phyloP scores from a whole-genome alignment of 2,797 vertebrate species.

The Myripristis jacobus region DNA sequence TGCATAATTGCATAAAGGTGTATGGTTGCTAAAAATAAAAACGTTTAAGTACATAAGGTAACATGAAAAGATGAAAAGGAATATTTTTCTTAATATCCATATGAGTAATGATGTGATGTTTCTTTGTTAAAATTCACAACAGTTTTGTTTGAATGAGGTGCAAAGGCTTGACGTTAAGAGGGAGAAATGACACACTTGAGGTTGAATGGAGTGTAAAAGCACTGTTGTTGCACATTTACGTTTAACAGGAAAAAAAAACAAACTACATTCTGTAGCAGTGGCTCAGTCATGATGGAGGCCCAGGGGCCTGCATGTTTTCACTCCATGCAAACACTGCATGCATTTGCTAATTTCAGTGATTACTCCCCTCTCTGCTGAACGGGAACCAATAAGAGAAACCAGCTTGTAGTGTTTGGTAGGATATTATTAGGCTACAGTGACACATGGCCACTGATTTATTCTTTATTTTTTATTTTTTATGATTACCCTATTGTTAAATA shows the following conservation, averaged over 20 bases:
- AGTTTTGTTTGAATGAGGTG: background rate
- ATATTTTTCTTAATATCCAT: background rate
- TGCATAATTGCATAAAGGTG: background rate
- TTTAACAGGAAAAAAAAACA: no score
- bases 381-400: slow-evolving; percentile 77
- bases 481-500: no score
- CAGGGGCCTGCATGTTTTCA: slow-evolving; percentile 64
- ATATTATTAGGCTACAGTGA: background rate
- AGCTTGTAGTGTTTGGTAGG: slow-evolving; percentile 59
- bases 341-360: slow-evolving; percentile 71
- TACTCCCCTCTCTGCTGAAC: slow-evolving; percentile 75
- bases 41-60: background rate
- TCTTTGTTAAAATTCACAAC: background rate
- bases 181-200: background rate
- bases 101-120: no score
- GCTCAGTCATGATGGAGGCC: slow-evolving; percentile 23
- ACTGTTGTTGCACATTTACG: slow-evolving; percentile 18
- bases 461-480: no score
- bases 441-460: no score
- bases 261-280: slow-evolving; percentile 14
- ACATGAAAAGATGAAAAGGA: background rate
- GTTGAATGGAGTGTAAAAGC: slow-evolving; percentile 15
- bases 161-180: background rate
- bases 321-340: no score
- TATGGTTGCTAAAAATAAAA: no score